Percentiles rank a stretch among this genome's conserved stretches.
Conservation (phyloP, 2,113 vertebrate genomes). For the Thymallus thymallus region DNA sequence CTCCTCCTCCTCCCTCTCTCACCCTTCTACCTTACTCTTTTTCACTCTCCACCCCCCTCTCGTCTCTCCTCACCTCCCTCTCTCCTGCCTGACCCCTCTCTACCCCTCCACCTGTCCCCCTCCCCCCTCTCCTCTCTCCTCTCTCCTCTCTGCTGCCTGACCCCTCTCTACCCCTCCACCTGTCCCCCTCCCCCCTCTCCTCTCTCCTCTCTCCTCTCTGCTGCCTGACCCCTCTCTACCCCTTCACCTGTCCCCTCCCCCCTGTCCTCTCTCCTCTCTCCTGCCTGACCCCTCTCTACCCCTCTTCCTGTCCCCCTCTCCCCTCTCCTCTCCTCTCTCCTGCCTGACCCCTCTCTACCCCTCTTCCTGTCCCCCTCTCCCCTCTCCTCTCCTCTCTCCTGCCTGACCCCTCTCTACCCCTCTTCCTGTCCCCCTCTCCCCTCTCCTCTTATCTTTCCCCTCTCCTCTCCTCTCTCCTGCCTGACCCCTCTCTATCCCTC, state of each 20-base stretch:
- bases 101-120: not conserved
- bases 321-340: not conserved
- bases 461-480: slow-evolving; percentile 2
- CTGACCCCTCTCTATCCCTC: not conserved
- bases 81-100: not conserved
- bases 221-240: not conserved
- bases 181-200: slow-evolving; percentile 9
- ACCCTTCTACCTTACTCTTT: not conserved
- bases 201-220: not conserved
- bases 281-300: not conserved
- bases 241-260: not conserved
- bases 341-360: not conserved
- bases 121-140: not conserved
- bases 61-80: not conserved
- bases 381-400: slow-evolving; percentile 32
- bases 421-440: no score
- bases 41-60: no score
- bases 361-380: slow-evolving; percentile 3
- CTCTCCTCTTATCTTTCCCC: not conserved
- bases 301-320: not conserved
- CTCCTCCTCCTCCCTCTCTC: not conserved
- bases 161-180: not conserved
- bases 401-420: not conserved
- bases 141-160: not conserved
- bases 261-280: not conserved